phyloP scores from a whole-genome alignment of 2,888 invertebrate genomes.

The Eilema caniola region DNA sequence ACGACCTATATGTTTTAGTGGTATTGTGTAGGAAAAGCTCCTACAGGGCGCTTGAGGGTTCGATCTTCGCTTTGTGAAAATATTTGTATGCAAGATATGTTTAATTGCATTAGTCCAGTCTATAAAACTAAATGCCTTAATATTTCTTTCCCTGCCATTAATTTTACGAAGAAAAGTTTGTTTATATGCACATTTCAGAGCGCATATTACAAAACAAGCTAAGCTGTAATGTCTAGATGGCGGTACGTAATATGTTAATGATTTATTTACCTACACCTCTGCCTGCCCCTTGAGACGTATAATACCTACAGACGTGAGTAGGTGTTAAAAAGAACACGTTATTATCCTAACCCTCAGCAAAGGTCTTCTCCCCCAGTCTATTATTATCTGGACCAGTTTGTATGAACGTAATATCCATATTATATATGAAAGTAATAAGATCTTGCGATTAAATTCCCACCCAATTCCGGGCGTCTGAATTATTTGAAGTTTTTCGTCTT shows the following conservation, averaged over 20 bases:
- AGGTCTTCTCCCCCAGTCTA: background rate
- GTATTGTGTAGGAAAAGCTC: too few relatives aligned
- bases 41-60: too few relatives aligned
- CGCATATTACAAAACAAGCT: background rate
- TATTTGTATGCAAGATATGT: too few relatives aligned
- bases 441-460: background rate
- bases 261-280: background rate
- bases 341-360: background rate
- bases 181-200: background rate
- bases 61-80: too few relatives aligned
- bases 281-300: background rate
- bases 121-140: too few relatives aligned
- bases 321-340: background rate
- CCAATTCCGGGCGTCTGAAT: background rate
- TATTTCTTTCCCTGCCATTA: too few relatives aligned
- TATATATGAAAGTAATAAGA: background rate
- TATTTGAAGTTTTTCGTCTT: background rate
- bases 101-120: too few relatives aligned
- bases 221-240: background rate
- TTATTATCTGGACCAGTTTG: background rate
- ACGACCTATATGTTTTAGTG: background rate
- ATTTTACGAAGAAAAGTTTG: too few relatives aligned
- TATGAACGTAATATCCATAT: background rate
- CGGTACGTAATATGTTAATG: background rate
- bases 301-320: background rate